Evolutionary conservation across 2,888 invertebrate genomes (phyloP).

Genomic region (Parascotia fuliginaria): DNA sequence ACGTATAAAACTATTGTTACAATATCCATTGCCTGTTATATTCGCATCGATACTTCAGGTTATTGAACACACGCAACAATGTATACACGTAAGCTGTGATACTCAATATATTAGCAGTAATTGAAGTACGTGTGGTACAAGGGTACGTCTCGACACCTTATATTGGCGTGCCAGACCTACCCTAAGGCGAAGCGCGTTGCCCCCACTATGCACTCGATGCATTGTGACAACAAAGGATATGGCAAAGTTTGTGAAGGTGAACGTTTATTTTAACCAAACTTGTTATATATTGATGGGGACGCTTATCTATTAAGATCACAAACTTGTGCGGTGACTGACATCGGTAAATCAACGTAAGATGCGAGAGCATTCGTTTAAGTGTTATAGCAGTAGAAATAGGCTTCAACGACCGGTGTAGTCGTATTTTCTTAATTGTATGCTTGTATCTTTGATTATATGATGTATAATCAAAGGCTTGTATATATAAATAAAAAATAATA

Average conservation of each 20-base stretch:
- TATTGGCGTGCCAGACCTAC: constrained; percentile 71
- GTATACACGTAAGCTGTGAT: constrained; percentile 16
- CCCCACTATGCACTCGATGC: constrained; percentile 50
- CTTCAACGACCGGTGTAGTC: no score
- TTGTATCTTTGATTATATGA: no score
- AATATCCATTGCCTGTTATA: constrained; percentile 12
- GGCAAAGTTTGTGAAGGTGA: constrained; percentile 33
- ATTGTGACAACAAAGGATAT: constrained; percentile 54
- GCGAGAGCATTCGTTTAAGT: no score
- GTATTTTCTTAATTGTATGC: no score
- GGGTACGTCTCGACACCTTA: constrained; percentile 62
- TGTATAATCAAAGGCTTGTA: no score
- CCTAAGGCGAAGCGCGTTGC: constrained; percentile 69
- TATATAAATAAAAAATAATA: no score
- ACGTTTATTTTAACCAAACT: constrained; percentile 26
- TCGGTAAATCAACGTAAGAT: no score
- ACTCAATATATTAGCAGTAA: constrained; percentile 36
- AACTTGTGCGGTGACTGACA: no score
- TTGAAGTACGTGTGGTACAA: constrained; percentile 48
- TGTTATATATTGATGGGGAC: constrained; percentile 29
- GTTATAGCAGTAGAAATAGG: no score
- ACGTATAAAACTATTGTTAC: not conserved
- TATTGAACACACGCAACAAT: constrained; percentile 35
- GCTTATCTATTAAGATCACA: constrained; percentile 21
- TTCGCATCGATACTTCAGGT: accelerated